Conservation (phyloP, 35 echinoderm and acorn worm genomes). For the Apostichopus japonicus region DNA sequence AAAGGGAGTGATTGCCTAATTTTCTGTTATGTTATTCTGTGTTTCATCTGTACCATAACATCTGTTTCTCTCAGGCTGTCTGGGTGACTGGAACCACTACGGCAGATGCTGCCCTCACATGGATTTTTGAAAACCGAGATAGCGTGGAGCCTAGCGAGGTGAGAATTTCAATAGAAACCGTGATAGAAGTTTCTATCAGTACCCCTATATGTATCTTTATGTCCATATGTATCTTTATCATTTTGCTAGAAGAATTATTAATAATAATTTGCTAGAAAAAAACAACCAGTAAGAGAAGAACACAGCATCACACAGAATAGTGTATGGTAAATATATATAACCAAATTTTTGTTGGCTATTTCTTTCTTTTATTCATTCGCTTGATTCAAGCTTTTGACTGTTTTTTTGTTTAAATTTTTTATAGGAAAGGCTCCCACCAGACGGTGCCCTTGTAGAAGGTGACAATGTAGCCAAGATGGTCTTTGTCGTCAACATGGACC, state of each 20-base stretch:
- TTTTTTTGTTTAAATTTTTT: not conserved
- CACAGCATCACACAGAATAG: too few relatives aligned
- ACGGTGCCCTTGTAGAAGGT: not conserved
- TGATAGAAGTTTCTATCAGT: too few relatives aligned
- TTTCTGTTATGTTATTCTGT: not conserved
- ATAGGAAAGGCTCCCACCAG: not conserved
- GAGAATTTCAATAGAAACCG: not conserved
- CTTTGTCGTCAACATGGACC: constrained; percentile 34
- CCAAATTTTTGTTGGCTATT: too few relatives aligned
- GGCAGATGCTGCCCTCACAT: constrained; percentile 10
- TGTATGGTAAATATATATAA: too few relatives aligned
- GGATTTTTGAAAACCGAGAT: constrained; percentile 51
- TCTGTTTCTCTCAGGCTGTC: constrained; percentile 15
- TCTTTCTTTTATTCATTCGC: too few relatives aligned
- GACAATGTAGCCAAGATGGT: constrained; percentile 40
- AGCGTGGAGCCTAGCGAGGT: constrained; percentile 10
- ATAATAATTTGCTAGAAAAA: too few relatives aligned
- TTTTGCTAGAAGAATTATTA: too few relatives aligned
- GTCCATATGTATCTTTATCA: too few relatives aligned
- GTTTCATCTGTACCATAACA: not conserved
- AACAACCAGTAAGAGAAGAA: too few relatives aligned
- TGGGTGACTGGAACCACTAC: constrained; percentile 29
- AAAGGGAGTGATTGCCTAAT: too few relatives aligned
- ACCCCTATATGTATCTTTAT: too few relatives aligned
- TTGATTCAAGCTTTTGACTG: too few relatives aligned